Base-by-base conservation (phyloP, 2,113 vertebrate species). In the Craseonycteris thonglongyai region DNA sequence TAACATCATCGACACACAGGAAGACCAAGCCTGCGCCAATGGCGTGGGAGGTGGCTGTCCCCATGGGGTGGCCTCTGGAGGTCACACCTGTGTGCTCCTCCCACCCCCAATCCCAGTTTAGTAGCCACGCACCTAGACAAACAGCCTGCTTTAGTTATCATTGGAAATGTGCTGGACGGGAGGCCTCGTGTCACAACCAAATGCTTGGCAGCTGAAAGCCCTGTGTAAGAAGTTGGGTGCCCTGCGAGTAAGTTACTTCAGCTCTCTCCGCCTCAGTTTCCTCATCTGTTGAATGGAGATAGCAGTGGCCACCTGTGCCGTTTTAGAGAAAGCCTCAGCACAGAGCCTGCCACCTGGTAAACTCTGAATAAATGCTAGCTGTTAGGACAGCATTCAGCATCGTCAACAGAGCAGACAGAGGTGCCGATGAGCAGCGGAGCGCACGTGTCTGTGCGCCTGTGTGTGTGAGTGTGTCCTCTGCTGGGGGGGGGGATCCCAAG, bases 21-120 rank as follows among this genome's bases (percentile, higher is more conserved):
- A 2, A 13, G 38, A 45, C 13, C 0, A 7, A 66, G 35, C 54
- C 47, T 61, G 76, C n/a, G 35, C 18, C 6, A 0, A 5, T 8
- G 40, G 18, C 3, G 7, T 30, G 42, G 30, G 24, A 18, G 54
- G 15, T 0, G 21, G 38, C 40, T 75, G 45, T 54, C 11, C 45
- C 45, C 33, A 24, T 56, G 63, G 49, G 26, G 22, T 14, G 33
- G 68, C 30, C 35, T 11, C 45, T 79, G 45, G 30, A 22, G 14
- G 16, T 61, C 74, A 40, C 18, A 11, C 5, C 0, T 1, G 30
- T 10, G 47, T 14, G 13, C 21, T n/a, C 22, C n/a, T 33, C n/a
- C 18, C 2, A 0, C 14, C 14, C 56, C 5, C 5, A n/a, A 22
- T 9, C 26, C n/a, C 59, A 45, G 40, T 45, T 63, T 30, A 16